Evolutionary conservation across 1,140 invertebrate species (phyloP), one percentile per base, ranked within the genome.

Genomic region (Drosophila sproati): DNA sequence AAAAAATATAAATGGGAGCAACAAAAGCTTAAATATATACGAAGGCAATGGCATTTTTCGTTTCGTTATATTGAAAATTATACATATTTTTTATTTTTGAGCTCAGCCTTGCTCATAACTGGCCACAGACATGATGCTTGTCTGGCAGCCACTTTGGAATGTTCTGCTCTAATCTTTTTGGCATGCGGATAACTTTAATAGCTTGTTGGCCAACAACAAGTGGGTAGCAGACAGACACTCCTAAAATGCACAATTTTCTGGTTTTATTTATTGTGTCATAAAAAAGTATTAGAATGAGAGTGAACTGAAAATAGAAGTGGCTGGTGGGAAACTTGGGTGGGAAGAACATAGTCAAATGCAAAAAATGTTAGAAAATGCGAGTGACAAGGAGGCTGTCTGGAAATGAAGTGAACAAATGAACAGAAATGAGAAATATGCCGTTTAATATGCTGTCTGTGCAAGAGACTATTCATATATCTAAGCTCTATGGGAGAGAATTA

Each of bases 21-120:
- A 74, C 60, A 72, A 29, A 71, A 62, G 51, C 20, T 59, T 64
- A 76, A 70, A 78, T 48, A 48, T 68, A 77, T 61, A 70, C 70
- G 79, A 73, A 69, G 50, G 59, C 80, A 74, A 76, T 71, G 73
- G 37, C 80, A 76, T 67, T 71, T 71, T 82, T 82, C 72, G 57
- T 62, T 41, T 77, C 63, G 69, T 75, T 78, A 80, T 12, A 12
- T 20, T 20, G 20, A 20, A 20, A 20, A 20, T 20, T 66, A 86
- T 70, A 67, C 66, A 10, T 45, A 31, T n/a, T 34, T 41, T 41
- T 28, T 32, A 41, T 45, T 32, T 59, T n/a, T 56, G 34, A 51
- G 3, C 50, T 28, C 5, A 31, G 7, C 28, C 29, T 50, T 50
- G n/a, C 50, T 52, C 55, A 57, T 43, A 43, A 31, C 28, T 32